These are phyloP conservation scores for Glyptemys insculpta DNA, from an alignment of 2,797 vertebrate species.

Conservation along the genomic window DNA sequence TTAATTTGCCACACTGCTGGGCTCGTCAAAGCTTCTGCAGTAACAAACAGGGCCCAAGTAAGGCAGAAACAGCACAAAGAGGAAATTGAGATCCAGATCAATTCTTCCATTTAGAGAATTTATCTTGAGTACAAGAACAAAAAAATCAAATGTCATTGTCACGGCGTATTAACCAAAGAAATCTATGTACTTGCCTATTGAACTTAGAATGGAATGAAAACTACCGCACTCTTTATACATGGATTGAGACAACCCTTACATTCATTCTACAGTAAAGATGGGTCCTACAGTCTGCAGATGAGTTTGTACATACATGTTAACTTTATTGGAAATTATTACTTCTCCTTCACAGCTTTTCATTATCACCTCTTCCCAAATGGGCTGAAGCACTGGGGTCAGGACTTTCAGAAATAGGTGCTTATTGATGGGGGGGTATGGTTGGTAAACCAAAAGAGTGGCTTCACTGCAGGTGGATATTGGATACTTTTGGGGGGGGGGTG, in stretches of 20 bases:
- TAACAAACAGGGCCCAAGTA: slow-evolving; percentile 22
- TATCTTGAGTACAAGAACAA: not conserved
- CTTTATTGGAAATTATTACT: not conserved
- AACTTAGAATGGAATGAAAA: not conserved
- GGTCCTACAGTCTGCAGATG: not conserved
- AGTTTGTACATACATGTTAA: not conserved
- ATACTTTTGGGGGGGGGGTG: not conserved
- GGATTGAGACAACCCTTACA: not conserved
- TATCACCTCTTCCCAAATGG: no score
- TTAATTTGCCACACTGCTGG: slow-evolving; percentile 60
- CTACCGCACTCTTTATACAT: accelerated
- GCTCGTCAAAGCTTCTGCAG: slow-evolving; percentile 10
- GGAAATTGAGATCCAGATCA: slow-evolving; percentile 54
- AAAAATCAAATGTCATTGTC: not conserved
- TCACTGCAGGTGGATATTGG: not conserved
- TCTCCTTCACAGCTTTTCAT: not conserved
- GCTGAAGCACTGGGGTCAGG: no score
- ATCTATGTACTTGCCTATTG: accelerated
- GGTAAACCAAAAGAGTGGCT: not conserved
- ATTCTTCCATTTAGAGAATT: slow-evolving; percentile 52
- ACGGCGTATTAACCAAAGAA: not conserved
- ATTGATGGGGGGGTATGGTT: no score
- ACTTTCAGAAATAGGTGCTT: not conserved
- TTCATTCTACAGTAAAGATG: not conserved
- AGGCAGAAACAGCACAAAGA: not conserved